Evolutionary conservation across 2,888 invertebrate species (phyloP).

Genomic region (Oeneis ivallda): DNA sequence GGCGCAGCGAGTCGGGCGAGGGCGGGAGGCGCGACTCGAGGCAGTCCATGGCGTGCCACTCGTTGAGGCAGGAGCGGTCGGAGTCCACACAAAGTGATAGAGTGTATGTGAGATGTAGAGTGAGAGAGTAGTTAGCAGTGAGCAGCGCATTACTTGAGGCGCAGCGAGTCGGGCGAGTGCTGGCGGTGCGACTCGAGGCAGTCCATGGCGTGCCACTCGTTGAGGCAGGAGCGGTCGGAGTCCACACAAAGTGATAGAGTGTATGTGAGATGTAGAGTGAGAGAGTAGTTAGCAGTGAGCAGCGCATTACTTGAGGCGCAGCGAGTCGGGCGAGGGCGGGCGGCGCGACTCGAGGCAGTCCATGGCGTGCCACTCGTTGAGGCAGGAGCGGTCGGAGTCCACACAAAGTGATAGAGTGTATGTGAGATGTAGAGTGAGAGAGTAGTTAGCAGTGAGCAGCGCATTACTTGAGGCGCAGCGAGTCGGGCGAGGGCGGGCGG

Average conservation of each 20-base stretch:
- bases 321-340: conserved; percentile 94
- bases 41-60: conserved; percentile 98
- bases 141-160: conserved; percentile 84
- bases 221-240: conserved; percentile 95
- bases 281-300: too few relatives aligned
- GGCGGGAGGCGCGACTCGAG: conserved; percentile 95
- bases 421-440: too few relatives aligned
- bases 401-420: too few relatives aligned
- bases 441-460: too few relatives aligned
- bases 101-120: too few relatives aligned
- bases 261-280: too few relatives aligned
- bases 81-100: conserved; percentile 94
- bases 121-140: too few relatives aligned
- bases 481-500: conserved; percentile 95
- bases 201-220: conserved; percentile 99
- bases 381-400: conserved; percentile 94
- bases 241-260: too few relatives aligned
- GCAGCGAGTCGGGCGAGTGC: conserved; percentile 93
- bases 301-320: conserved; percentile 86
- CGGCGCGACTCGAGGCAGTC: conserved; percentile 94
- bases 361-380: conserved; percentile 99
- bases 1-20: conserved; percentile 93
- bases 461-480: conserved; percentile 88
- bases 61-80: conserved; percentile 95
- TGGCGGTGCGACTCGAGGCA: conserved; percentile 94